phyloP scores from a whole-genome alignment of 2,113 vertebrate species.

The Corapipo altera region DNA sequence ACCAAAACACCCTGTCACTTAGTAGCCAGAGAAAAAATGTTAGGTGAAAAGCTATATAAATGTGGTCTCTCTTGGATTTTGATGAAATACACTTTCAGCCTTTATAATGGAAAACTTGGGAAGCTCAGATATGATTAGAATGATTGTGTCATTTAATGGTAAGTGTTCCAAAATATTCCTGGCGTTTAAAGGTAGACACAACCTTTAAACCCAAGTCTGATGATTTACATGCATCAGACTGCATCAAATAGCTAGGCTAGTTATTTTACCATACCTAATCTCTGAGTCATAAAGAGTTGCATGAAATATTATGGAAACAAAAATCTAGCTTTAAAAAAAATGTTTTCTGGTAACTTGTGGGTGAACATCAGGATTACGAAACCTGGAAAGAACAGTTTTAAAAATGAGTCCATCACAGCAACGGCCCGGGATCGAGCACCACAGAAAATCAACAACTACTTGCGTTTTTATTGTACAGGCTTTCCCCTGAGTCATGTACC shows the following conservation, averaged over 20 bases:
- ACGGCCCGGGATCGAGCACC: too few relatives aligned
- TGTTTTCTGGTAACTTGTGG: neutral
- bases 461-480: too few relatives aligned
- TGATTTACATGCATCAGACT: neutral
- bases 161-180: neutral
- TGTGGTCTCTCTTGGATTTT: neutral
- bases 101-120: neutral
- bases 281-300: neutral
- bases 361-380: too few relatives aligned
- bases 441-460: too few relatives aligned
- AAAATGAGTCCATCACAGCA: too few relatives aligned
- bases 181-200: neutral
- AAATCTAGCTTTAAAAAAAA: neutral
- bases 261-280: neutral
- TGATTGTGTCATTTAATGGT: neutral
- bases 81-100: neutral
- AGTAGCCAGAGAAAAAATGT: neutral
- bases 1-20: neutral
- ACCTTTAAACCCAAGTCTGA: too few relatives aligned
- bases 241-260: neutral
- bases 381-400: too few relatives aligned
- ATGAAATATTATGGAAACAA: conserved; percentile 38
- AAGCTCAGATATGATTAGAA: neutral
- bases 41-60: neutral
- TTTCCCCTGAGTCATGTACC: too few relatives aligned